Evolutionary conservation across 2,888 invertebrate genomes (phyloP).

Genomic region (Drosophila borborema): DNA sequence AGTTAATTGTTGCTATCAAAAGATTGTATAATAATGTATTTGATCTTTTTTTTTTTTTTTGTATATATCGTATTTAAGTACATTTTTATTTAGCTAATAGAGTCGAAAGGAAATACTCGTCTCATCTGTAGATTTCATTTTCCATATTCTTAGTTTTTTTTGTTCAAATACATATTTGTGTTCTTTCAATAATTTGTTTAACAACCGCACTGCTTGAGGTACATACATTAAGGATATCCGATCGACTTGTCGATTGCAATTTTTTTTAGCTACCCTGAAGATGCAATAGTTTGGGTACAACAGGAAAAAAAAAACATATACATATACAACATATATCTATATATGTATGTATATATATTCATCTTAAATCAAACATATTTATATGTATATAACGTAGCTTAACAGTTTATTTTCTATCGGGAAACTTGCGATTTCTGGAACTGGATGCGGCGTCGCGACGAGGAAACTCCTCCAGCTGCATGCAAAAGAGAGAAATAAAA

Average conservation of each 20-base stretch:
- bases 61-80: slow-evolving; percentile 31
- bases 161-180: not conserved
- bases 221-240: slow-evolving; percentile 73
- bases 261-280: slow-evolving; percentile 53
- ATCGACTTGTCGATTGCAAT: slow-evolving; percentile 17
- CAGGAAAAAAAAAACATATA: slow-evolving; percentile 19
- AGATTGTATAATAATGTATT: slow-evolving; percentile 38
- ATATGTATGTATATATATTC: not conserved
- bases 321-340: not conserved
- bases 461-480: slow-evolving; percentile 82
- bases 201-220: slow-evolving; percentile 79
- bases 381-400: not conserved
- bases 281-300: slow-evolving; percentile 33
- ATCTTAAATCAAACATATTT: not conserved
- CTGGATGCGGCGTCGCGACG: slow-evolving; percentile 81
- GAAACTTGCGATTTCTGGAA: slow-evolving; percentile 80
- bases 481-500: slow-evolving; percentile 21
- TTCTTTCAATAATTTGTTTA: slow-evolving; percentile 40
- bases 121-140: slow-evolving; percentile 21
- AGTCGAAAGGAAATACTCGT: slow-evolving; percentile 51
- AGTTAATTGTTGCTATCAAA: slow-evolving; percentile 58
- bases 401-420: slow-evolving; percentile 73
- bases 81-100: slow-evolving; percentile 60
- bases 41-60: slow-evolving; percentile 1
- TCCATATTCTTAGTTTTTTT: not conserved